Evolutionary conservation across 1,140 invertebrate species (phyloP).

Genomic region (Drosophila seguyi): DNA sequence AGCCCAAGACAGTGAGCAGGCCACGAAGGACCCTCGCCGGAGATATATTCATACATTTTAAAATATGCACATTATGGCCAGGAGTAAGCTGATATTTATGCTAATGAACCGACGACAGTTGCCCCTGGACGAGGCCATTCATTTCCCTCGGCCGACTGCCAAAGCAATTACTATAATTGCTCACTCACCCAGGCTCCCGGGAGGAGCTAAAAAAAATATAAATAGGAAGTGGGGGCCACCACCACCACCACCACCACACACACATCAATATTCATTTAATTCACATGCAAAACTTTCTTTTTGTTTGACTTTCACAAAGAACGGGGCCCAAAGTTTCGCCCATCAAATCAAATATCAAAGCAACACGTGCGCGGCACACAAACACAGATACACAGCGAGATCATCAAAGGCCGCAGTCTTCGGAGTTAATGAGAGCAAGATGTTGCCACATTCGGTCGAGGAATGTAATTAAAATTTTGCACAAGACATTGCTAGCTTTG

Average conservation of each 20-base stretch:
- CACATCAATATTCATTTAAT: conserved; percentile 65
- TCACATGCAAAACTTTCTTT: conserved; percentile 58
- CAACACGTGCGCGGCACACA: conserved; percentile 64
- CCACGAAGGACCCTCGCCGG: conserved; percentile 8
- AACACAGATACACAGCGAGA: conserved; percentile 16
- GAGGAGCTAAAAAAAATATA: background rate
- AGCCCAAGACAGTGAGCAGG: conserved; percentile 26
- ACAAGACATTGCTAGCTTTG: background rate
- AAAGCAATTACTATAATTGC: conserved; percentile 81
- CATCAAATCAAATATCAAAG: conserved; percentile 79
- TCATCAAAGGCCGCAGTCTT: conserved; percentile 13
- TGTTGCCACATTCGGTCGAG: conserved; percentile 9
- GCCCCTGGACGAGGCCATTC: conserved; percentile 58
- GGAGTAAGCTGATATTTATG: conserved; percentile 81
- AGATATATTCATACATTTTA: conserved; percentile 65
- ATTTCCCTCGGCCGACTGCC: conserved; percentile 46
- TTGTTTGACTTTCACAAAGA: conserved; percentile 64
- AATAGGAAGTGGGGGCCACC: background rate
- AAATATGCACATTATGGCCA: conserved; percentile 79
- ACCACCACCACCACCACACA: conserved; percentile 3
- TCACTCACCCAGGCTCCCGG: conserved; percentile 38
- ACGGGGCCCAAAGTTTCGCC: conserved; percentile 56
- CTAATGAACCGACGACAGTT: conserved; percentile 73
- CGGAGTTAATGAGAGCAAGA: conserved; percentile 17
- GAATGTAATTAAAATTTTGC: conserved; percentile 39